phyloP scores from a whole-genome alignment of 2,888 invertebrate genomes.

The Limenitis camilla region DNA sequence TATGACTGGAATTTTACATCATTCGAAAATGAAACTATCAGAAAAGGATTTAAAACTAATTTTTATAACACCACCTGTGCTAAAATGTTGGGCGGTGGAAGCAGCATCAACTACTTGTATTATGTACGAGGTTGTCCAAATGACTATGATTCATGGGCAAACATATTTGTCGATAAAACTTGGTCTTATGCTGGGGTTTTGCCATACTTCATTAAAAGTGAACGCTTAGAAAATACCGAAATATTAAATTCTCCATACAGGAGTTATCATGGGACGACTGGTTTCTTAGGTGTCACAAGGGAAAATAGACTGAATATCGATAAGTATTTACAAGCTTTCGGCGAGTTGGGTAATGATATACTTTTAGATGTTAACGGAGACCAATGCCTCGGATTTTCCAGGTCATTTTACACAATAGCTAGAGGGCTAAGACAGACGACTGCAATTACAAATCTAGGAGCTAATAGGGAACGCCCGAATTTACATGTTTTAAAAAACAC shows the following conservation, averaged over 20 bases:
- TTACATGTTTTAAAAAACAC: slow-evolving; percentile 35
- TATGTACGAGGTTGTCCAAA: slow-evolving; percentile 29
- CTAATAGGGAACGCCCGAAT: slow-evolving; percentile 30
- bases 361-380: slow-evolving; percentile 36
- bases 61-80: neutral
- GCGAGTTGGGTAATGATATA: slow-evolving; percentile 36
- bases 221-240: slow-evolving; percentile 24
- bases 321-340: slow-evolving; percentile 34
- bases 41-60: neutral
- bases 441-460: slow-evolving; percentile 32
- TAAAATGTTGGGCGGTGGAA: slow-evolving; percentile 1
- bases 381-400: slow-evolving; percentile 35
- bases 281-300: slow-evolving; percentile 28
- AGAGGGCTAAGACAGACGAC: slow-evolving; percentile 35
- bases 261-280: slow-evolving; percentile 29
- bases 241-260: slow-evolving; percentile 22
- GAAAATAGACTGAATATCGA: slow-evolving; percentile 18
- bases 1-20: slow-evolving; percentile 2
- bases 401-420: slow-evolving; percentile 32
- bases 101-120: slow-evolving; percentile 25
- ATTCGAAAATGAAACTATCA: neutral
- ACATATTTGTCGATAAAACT: slow-evolving; percentile 19
- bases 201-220: slow-evolving; percentile 31
- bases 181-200: slow-evolving; percentile 29
- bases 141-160: slow-evolving; percentile 31